Evolutionary conservation across 2,113 vertebrate genomes (phyloP), one percentile per base, ranked within the genome.

Genomic region (Pseudorhombus dupliciocellatus): DNA sequence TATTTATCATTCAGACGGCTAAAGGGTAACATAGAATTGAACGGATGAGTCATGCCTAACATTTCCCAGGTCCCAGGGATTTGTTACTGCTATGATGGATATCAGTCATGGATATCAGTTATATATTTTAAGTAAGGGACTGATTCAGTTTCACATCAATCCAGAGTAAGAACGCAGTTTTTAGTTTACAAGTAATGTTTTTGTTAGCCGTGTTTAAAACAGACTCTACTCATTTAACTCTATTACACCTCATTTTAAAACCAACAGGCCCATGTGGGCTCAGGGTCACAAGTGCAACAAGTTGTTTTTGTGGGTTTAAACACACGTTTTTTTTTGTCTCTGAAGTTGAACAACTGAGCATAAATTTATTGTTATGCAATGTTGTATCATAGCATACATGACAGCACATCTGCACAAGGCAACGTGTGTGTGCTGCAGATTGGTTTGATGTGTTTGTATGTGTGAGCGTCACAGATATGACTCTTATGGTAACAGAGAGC

Each of bases 401-500:
- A 67, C 12, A 62, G 30, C 70, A 51, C 69, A 55, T 63, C 26
- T 57, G 44, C 53, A 71, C 50, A 74, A 30, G 69, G 50, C 28
- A 57, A 58, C 44, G 7, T 60, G 50, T 48, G 58, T 51, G 61
- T 66, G 75, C 73, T 51, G 31, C 54, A 62, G 60, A 66, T 70
- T 54, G 59, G 59, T 84, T 86, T 66, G 59, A 63, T 21, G 14
- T 56, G 42, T 63, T 73, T 61, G 3, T 66, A 56, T 77, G 42
- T 76, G 22, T 72, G 62, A 80, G 67, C 70, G 58, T 48, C 74
- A 48, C 63, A 74, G 22, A 68, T 67, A 70, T 55, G 56, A 70
- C 24, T 7, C 48, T 74, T 59, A 64, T 82, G 67, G 69, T 76
- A 79, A 87, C 52, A 42, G 46, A 69, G 57, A 77, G 28, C 71